A percentile compares a stretch with the other conserved stretches of the same genome.
Evolutionary conservation across 2,797 vertebrate species (phyloP).

Genomic region (Artibeus lituratus): DNA sequence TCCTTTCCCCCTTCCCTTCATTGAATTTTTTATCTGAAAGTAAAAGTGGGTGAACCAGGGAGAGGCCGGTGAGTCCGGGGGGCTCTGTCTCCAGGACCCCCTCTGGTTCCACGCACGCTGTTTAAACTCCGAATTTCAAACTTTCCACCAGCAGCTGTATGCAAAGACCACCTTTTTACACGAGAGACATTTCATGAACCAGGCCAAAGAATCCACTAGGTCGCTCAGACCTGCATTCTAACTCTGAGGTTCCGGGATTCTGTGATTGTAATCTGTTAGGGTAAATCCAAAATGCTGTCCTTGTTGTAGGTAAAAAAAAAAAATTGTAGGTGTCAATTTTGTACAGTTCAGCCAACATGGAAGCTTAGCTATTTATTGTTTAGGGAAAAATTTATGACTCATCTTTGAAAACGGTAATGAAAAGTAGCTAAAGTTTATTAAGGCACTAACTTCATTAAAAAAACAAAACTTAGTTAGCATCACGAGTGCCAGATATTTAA

Average conservation of each 20-base stretch:
- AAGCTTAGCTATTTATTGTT: background rate
- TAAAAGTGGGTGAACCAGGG: background rate
- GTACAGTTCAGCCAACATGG: background rate
- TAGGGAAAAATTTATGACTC: background rate
- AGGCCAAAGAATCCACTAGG: background rate
- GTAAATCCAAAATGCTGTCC: background rate
- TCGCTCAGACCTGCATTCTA: background rate
- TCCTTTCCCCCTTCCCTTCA: background rate
- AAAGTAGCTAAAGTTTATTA: background rate
- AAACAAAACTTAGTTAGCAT: background rate
- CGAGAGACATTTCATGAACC: background rate
- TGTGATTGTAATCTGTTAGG: background rate
- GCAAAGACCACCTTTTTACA: background rate
- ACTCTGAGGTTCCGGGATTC: background rate
- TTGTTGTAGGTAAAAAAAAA: background rate
- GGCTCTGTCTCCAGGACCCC: background rate
- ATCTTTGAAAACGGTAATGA: background rate
- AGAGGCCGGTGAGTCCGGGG: background rate
- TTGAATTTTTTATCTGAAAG: background rate
- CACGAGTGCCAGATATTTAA: constrained; percentile 13
- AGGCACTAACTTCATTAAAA: background rate
- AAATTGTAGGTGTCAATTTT: background rate
- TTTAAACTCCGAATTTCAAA: background rate
- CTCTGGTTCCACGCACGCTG: background rate
- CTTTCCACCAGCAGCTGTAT: background rate